Evolutionary conservation across 2,113 vertebrate species (phyloP).

Genomic region (Callocephalon fimbriatum): DNA sequence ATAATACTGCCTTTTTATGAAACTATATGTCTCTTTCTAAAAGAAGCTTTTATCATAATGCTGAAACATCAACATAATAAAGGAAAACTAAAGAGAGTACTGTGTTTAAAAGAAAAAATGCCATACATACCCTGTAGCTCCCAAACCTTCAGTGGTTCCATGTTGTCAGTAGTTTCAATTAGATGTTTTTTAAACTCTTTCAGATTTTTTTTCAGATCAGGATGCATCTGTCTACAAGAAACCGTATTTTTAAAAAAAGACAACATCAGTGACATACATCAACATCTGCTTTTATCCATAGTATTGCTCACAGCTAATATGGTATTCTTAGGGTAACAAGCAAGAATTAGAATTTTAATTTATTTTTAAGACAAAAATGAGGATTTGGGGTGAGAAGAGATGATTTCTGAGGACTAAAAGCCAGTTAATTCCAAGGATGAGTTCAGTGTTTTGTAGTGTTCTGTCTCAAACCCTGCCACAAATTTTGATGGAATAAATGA

Average conservation of each 20-base stretch:
- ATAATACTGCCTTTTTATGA: neutral
- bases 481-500: neutral
- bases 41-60: neutral
- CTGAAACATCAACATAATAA: neutral
- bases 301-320: neutral
- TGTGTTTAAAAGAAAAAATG: neutral
- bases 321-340: neutral
- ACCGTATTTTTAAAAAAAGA: neutral
- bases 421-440: neutral
- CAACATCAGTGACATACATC: neutral
- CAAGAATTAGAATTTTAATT: neutral
- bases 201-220: constrained; percentile 86
- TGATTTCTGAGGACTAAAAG: neutral
- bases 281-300: neutral
- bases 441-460: neutral
- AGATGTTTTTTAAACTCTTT: constrained; percentile 88
- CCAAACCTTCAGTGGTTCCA: constrained; percentile 95
- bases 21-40: neutral
- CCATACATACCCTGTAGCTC: constrained; percentile 89
- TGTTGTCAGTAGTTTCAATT: constrained; percentile 87
- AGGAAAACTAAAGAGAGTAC: neutral
- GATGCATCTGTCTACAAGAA: constrained; percentile 83
- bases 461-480: neutral
- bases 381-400: neutral
- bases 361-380: neutral